Evolutionary conservation across 2,113 vertebrate genomes (phyloP), one percentile per base, ranked within the genome.

Genomic region (Todiramphus chloris): DNA sequence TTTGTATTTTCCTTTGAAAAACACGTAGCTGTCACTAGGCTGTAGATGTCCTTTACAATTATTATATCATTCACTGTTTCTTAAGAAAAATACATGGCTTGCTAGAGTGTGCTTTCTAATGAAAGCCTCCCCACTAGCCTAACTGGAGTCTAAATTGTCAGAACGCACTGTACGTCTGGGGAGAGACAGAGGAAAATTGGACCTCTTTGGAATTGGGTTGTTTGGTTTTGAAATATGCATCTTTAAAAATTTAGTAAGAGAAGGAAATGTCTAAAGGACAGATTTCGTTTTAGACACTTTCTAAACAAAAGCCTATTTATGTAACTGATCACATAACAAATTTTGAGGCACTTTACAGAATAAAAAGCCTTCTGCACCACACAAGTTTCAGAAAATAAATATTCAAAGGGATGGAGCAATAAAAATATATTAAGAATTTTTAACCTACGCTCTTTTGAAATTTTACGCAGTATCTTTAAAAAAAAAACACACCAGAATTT

Each of bases 1-100:
- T 97, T 97, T 96, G 86, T 89, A 92, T 95, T 97, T 92, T 94
- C 95, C 93, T 94, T 95, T 90, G 91, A 94, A 94, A 67, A 96
- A 96, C 97, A 94, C 66, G 56, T 92, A 97, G 83, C 92, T 97
- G 97, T 94, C 89, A 27, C 97, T 97, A 94, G 18, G 33, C n/a
- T 60, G 76, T 93, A 97, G 86, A 95, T 85, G 79, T 94, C 91
- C 96, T 90, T 97, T 93, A 94, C 94, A 90, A 97, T 97, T 97
- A 96, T 97, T 96, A 82, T 95, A 96, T 96, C 96, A 96, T 93
- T 95, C 91, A 51, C 93, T 95, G 67, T 93, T 97, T 97, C 92
- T 94, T 97, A 90, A 94, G 79, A 72, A 96, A 96, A 94, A 83
- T 92, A 73, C 44, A 83, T 68, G 77, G 77, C 91, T 91, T 94